phyloP scores from a whole-genome alignment of 2,113 vertebrate species.

The Pao palembangensis region DNA sequence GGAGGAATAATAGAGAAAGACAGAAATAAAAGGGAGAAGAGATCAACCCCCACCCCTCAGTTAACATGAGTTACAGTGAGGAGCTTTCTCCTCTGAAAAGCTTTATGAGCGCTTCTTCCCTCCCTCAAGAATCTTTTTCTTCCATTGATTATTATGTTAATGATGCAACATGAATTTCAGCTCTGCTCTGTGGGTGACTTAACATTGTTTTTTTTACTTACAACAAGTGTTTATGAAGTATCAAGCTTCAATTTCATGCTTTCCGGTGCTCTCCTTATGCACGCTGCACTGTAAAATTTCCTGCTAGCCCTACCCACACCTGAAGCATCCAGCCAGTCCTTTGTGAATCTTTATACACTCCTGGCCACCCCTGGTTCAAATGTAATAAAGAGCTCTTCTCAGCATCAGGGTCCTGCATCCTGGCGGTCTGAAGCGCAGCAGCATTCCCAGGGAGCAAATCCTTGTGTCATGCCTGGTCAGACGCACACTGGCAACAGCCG shows the following conservation, averaged over 20 bases:
- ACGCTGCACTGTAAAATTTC: slow-evolving; percentile 4
- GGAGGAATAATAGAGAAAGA: slow-evolving; percentile 41
- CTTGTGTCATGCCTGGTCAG: slow-evolving; percentile 74
- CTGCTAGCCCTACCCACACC: slow-evolving; percentile 14
- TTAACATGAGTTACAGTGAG: slow-evolving; percentile 77
- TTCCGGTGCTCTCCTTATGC: slow-evolving; percentile 11
- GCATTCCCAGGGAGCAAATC: slow-evolving; percentile 76
- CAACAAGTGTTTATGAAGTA: slow-evolving; percentile 8
- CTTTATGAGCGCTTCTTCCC: slow-evolving; percentile 60
- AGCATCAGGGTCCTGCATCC: slow-evolving; percentile 50
- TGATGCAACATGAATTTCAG: too few species aligned
- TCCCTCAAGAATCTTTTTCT: slow-evolving; percentile 52
- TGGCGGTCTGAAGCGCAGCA: slow-evolving; percentile 47
- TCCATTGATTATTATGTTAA: slow-evolving; percentile 10
- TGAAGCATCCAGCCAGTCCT: slow-evolving; percentile 35
- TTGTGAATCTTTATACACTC: slow-evolving; percentile 33
- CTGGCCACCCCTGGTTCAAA: slow-evolving; percentile 41
- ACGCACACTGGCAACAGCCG: slow-evolving; percentile 75
- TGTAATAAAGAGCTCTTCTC: slow-evolving; percentile 68
- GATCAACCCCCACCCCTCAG: slow-evolving; percentile 74
- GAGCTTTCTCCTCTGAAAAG: slow-evolving; percentile 56
- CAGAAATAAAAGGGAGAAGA: slow-evolving; percentile 53
- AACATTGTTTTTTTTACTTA: background rate
- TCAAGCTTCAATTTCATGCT: slow-evolving; percentile 18
- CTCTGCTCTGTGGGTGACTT: too few species aligned